Base-by-base conservation (phyloP, 2,113 vertebrate species). In the Ammospiza nelsoni region DNA sequence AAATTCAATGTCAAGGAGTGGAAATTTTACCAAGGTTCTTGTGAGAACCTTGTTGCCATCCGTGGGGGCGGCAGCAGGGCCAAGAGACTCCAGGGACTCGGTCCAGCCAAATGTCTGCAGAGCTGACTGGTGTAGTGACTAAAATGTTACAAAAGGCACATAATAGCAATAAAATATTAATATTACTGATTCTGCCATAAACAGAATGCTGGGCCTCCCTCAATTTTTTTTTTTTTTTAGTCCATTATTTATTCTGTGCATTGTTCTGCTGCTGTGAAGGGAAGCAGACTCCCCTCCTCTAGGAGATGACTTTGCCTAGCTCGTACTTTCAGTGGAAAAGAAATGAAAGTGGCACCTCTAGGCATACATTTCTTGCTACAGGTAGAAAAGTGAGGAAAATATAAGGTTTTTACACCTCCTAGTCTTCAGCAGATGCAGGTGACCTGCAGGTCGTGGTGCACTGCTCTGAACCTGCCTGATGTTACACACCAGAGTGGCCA, bases 311-410 rank as follows among this genome's bases (percentile, higher is more conserved):
- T 83, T 75, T 69, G 13, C 35, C 44, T 59, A n/a, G 46, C 51
- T 46, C 0, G 0, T 20, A 6, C 74, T 65, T 49, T 4, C 0
- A 0, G 58, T 37, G 55, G 41, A 28, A 63, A 63, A 31, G 46
- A 29, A 19, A 24, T 12, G 6, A 35, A 41, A 7, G 23, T 48
- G 67, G 44, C 54, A 44, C 21, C 49, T 75, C n/a, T 35, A 13
- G 21, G 11, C 3, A 8, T 15, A 25, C 7, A 7, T 69, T 80
- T 73, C 82, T 59, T 41, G 19, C 9, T 55, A 29, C 0, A 7
- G 33, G 29, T 22, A 68, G 35, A 46, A 51, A 54, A 55, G 27
- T 3, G 25, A 33, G 43, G 85, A n/a, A 54, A 67, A 59, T 6
- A 59, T 1, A 25, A 71, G 14, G 12, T 51, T 89, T 54, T 15